phyloP scores from a whole-genome alignment of 1,140 invertebrate species.

The Calliphora vicina region DNA sequence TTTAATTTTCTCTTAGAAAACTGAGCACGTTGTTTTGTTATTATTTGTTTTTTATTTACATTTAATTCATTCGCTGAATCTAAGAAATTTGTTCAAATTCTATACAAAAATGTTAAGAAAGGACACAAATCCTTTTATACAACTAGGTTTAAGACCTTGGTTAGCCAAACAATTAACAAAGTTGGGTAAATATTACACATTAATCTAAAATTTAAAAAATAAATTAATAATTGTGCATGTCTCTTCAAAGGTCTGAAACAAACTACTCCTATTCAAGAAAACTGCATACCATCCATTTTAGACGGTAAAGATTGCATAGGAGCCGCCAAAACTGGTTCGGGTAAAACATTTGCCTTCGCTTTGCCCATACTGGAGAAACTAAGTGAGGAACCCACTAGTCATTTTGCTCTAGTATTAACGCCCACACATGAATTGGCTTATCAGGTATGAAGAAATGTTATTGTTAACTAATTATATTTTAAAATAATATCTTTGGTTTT shows the following conservation, averaged over 20 bases:
- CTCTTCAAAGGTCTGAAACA: constrained; percentile 72
- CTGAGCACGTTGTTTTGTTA: background rate
- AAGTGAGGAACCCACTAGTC: constrained; percentile 90
- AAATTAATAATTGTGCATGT: background rate
- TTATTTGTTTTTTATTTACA: constrained; percentile 35
- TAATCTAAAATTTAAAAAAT: background rate
- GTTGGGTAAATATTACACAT: constrained; percentile 45
- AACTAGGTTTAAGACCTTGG: constrained; percentile 54
- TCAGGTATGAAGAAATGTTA: constrained; percentile 63
- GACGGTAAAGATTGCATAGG: constrained; percentile 90
- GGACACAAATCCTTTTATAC: constrained; percentile 51
- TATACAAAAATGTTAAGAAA: constrained; percentile 37
- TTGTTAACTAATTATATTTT: background rate
- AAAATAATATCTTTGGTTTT: background rate
- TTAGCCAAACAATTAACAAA: constrained; percentile 56
- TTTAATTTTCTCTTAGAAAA: background rate
- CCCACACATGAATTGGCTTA: constrained; percentile 95
- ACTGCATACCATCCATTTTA: constrained; percentile 84
- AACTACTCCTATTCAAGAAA: constrained; percentile 86
- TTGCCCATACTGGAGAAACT: constrained; percentile 93
- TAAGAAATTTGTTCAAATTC: background rate
- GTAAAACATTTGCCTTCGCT: constrained; percentile 97
- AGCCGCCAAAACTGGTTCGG: constrained; percentile 96
- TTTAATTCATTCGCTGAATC: background rate
- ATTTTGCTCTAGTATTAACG: constrained; percentile 94